These are phyloP conservation scores for Prunella fulvescens DNA, from an alignment of 2,113 vertebrate species.

Conservation along the genomic window DNA sequence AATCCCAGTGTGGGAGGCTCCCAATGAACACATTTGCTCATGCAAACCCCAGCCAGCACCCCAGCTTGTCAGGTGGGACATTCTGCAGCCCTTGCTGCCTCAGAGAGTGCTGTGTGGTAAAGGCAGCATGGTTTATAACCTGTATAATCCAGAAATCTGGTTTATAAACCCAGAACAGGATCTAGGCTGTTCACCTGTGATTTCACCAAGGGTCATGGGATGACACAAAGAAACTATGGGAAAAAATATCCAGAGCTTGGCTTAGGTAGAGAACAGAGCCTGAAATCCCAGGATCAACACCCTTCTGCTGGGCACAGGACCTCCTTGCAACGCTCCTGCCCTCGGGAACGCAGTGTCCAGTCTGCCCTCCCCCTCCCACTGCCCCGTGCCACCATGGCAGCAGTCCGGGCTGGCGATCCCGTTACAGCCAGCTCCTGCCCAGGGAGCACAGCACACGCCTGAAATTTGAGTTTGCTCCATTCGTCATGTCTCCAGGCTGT, in stretches of 20 bases:
- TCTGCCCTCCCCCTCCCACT: not conserved
- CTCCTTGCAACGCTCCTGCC: not conserved
- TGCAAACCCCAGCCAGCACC: not conserved
- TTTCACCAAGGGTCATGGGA: not conserved
- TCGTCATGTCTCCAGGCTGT: constrained; percentile 18
- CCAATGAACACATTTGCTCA: not conserved
- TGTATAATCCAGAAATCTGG: not conserved
- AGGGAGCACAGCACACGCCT: not conserved
- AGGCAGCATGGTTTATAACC: not conserved
- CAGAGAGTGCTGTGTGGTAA: not conserved
- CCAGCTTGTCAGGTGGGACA: not conserved
- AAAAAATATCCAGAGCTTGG: not conserved
- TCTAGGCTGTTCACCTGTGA: accelerated
- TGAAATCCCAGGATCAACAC: not conserved
- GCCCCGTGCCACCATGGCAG: not conserved
- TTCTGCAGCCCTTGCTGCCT: not conserved
- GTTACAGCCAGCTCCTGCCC: constrained; percentile 1
- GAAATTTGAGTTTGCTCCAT: constrained; percentile 54
- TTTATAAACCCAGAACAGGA: not conserved
- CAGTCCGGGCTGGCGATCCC: not conserved
- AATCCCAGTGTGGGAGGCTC: not conserved
- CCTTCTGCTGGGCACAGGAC: not conserved
- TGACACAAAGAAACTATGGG: not conserved
- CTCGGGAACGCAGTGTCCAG: not conserved
- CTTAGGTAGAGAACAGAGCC: not conserved